Base-by-base conservation (phyloP, 1,140 invertebrate genomes). In the Neodiprion virginianus region DNA sequence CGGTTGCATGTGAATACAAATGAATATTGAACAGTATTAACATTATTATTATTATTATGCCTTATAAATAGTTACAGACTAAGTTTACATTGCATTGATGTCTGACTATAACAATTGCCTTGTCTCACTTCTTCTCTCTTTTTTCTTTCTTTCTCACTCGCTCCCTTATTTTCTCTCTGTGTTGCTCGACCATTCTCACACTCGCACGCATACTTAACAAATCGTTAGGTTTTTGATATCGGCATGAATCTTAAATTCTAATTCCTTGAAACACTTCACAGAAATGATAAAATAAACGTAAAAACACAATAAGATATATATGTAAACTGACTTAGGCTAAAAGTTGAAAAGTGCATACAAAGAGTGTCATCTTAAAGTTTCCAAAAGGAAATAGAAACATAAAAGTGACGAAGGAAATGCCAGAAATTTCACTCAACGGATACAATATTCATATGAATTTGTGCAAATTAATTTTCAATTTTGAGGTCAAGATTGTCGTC, bases 11-110 rank as follows among this genome's bases (percentile, higher is more conserved):
- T 79, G 77, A 77, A 80, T 77, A 77, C 48, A 71, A 28, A 40
- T 80, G 72, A 74, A 71, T 74, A 75, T 75, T 28, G n/a, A 61
- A 61, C 11, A 61, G n/a, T 48, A 71, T 71, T 12, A 12, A 48
- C 23, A 7, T 40, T 71, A 50, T 71, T 12, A 21, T 40, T 40
- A 12, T 69, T 47, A 23, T 65, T 73, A 72, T 72, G 73, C 72
- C 77, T 82, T 83, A 84, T 78, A 79, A 81, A 78, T 84, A 83
- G 79, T 79, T 82, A 81, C 71, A 73, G 80, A 80, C 77, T 84
- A 84, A 75, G 73, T 79, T 72, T 80, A 78, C 66, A 80, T 84
- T 84, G 83, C 82, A 84, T 84, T 84, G 83, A 84, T 85, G 78
- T 81, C 82, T 85, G 83, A 85, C 83, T 85, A 84, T 81, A 83